These are phyloP conservation scores for Aplochiton taeniatus DNA, from an alignment of 2,797 vertebrate species.

Conservation along the genomic window DNA sequence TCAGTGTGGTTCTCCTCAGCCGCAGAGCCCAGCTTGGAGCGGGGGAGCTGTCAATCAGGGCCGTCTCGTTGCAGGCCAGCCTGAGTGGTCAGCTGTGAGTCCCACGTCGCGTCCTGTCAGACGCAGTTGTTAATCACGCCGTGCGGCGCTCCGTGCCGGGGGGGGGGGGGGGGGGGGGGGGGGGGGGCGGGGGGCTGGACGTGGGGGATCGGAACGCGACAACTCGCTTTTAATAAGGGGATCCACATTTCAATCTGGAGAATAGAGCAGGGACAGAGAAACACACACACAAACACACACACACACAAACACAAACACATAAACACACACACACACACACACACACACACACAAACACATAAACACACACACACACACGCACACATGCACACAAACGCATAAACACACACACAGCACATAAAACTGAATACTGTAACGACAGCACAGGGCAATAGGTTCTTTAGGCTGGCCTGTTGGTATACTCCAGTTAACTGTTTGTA, in stretches of 20 bases:
- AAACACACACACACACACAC: too few species aligned
- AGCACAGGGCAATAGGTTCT: background rate
- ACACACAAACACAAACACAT: background rate
- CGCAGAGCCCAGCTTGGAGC: constrained; percentile 12
- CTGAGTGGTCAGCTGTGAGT: constrained; percentile 55
- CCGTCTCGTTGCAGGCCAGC: constrained; percentile 47
- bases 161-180: too few species aligned
- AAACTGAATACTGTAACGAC: background rate
- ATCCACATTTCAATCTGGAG: constrained; percentile 56
- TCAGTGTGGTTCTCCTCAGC: background rate
- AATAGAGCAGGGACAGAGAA: constrained; percentile 20
- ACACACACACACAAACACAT: background rate
- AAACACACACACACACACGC: background rate
- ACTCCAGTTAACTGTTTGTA: background rate
- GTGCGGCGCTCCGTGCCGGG: constrained; percentile 8
- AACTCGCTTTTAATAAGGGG: constrained; percentile 56
- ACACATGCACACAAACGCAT: background rate
- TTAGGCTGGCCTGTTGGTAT: constrained; percentile 21
- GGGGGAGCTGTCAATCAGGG: constrained; percentile 40
- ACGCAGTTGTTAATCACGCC: constrained; percentile 57
- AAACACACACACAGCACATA: background rate
- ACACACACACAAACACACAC: background rate
- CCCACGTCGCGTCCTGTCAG: constrained; percentile 55
- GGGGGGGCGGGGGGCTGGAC: too few species aligned
- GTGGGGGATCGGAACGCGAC: constrained; percentile 22